Percentiles rank a stretch among this genome's conserved stretches.
These are phyloP conservation scores for Macquaria australasica DNA, from an alignment of 2,113 vertebrate genomes.

Conservation along the genomic window DNA sequence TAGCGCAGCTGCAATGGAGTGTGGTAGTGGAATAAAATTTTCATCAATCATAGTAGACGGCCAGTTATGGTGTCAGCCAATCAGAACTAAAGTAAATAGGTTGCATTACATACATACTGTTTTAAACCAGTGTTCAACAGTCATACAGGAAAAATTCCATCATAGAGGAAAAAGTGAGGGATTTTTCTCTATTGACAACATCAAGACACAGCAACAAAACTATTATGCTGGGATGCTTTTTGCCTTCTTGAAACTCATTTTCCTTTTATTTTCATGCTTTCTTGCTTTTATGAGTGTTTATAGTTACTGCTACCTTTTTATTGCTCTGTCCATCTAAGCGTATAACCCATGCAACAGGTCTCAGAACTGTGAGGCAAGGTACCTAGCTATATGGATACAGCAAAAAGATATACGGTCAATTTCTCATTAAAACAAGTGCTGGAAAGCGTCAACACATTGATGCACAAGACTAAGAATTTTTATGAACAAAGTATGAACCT, in stretches of 20 bases:
- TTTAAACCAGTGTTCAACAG: conserved; percentile 14
- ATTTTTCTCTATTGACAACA: not conserved
- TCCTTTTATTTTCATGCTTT: not conserved
- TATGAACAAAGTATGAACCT: not conserved
- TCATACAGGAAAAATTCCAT: not conserved
- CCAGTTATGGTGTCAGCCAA: conserved; percentile 24
- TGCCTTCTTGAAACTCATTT: not conserved
- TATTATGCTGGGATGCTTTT: not conserved
- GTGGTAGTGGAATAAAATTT: conserved; percentile 11
- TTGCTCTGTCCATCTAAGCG: conserved; percentile 1
- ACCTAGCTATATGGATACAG: too few species aligned
- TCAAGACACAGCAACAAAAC: not conserved
- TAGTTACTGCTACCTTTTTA: conserved; percentile 10
- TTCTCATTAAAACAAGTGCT: not conserved
- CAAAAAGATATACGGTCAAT: not conserved
- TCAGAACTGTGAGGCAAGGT: not conserved
- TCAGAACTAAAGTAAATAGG: conserved; percentile 19
- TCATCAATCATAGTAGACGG: conserved; percentile 26
- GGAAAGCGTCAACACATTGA: not conserved
- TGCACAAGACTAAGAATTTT: not conserved
- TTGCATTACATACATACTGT: not conserved
- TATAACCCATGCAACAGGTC: conserved; percentile 19
- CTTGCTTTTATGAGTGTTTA: conserved; percentile 12
- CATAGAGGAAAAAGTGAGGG: not conserved
- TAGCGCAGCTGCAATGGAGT: conserved; percentile 11